Percentiles rank a stretch among this genome's conserved stretches.
phyloP scores from a whole-genome alignment of 2,113 vertebrate species.

The Theristicus caerulescens region DNA sequence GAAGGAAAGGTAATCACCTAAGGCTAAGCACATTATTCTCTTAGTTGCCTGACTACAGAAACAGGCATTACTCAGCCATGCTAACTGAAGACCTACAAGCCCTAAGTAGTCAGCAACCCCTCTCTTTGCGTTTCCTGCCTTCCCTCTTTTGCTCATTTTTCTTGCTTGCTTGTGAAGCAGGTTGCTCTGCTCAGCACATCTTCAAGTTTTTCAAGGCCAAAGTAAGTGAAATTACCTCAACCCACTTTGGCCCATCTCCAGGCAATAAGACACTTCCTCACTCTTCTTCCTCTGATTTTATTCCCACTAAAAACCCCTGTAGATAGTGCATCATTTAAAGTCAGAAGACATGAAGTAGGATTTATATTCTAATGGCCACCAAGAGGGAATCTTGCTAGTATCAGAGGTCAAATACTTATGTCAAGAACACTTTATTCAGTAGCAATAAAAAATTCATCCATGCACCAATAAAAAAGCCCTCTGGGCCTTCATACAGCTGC shows the following conservation, averaged over 20 bases:
- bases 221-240: background rate
- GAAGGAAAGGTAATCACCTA: background rate
- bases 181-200: background rate
- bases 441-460: constrained; percentile 58
- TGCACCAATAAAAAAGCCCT: constrained; percentile 29
- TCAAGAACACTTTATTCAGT: constrained; percentile 65
- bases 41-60: background rate
- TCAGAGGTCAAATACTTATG: constrained; percentile 59
- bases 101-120: background rate
- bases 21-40: background rate
- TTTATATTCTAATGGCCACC: constrained; percentile 48
- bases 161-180: background rate
- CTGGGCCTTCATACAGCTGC: background rate
- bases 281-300: background rate
- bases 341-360: background rate
- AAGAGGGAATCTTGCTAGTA: constrained; percentile 46
- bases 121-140: background rate
- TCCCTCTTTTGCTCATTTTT: background rate
- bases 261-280: background rate
- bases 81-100: background rate
- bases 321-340: background rate
- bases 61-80: background rate
- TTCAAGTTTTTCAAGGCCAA: background rate
- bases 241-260: background rate
- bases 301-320: background rate